A percentile compares a stretch with the other conserved stretches of the same genome.
These are phyloP conservation scores for Leptopterna dolabrata DNA, from an alignment of 2,888 invertebrate species.

Conservation along the genomic window DNA sequence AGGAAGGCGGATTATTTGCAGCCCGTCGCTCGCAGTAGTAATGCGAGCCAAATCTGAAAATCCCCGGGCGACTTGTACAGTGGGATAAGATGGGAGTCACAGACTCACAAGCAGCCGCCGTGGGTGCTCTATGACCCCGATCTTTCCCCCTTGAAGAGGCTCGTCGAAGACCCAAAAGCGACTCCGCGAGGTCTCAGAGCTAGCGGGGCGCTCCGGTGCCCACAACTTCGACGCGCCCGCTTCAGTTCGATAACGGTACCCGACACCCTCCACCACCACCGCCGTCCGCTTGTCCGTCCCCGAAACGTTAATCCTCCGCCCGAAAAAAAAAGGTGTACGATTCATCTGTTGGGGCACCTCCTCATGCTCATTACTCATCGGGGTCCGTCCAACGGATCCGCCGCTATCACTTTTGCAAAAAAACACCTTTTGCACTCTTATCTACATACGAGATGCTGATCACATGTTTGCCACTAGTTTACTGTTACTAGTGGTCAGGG, in stretches of 20 bases:
- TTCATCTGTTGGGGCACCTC: slow-evolving; percentile 4
- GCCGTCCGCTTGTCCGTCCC: neutral
- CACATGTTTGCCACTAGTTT: too few relatives aligned
- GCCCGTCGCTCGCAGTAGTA: too few relatives aligned
- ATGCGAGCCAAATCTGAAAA: too few relatives aligned
- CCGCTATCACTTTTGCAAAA: neutral
- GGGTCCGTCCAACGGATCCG: neutral
- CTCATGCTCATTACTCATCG: slow-evolving; percentile 5
- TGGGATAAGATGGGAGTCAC: neutral
- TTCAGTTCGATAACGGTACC: neutral
- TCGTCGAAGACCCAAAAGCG: neutral
- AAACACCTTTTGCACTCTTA: neutral
- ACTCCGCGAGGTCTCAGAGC: neutral
- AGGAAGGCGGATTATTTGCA: too few relatives aligned
- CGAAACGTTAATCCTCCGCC: neutral
- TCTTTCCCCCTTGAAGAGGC: neutral
- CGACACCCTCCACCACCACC: neutral
- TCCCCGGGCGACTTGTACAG: neutral
- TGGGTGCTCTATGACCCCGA: slow-evolving; percentile 1
- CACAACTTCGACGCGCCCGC: neutral
- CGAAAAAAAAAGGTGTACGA: neutral
- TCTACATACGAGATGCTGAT: neutral
- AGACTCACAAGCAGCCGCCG: too few relatives aligned
- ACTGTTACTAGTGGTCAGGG: too few relatives aligned
- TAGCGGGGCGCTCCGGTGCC: neutral